Evolutionary conservation across 2,797 vertebrate genomes (phyloP).

Genomic region (Pitangus sulphuratus): DNA sequence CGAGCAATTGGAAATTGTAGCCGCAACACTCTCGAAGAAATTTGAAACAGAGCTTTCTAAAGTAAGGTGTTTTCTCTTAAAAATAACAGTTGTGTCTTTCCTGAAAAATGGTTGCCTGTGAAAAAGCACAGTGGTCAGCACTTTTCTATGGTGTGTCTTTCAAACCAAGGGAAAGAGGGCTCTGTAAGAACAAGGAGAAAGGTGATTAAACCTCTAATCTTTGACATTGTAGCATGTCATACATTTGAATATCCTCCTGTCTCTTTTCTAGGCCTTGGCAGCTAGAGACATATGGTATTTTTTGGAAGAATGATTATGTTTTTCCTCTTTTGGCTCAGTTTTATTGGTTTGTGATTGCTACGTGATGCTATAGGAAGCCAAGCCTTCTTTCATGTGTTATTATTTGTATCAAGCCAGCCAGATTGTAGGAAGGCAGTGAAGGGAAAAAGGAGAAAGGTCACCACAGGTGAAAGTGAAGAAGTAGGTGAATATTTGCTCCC

Average conservation of each 20-base stretch:
- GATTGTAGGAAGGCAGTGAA: slow-evolving; percentile 26
- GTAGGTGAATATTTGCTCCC: slow-evolving; percentile 24
- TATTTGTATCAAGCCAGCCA: slow-evolving; percentile 23
- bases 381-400: slow-evolving; percentile 40
- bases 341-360: slow-evolving; percentile 3
- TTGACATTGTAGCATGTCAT: background rate
- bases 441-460: slow-evolving; percentile 33
- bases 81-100: background rate
- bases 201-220: background rate
- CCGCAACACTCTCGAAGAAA: slow-evolving; percentile 20
- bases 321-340: background rate
- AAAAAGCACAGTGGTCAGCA: background rate
- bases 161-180: background rate
- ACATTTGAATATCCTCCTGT: background rate
- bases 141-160: background rate
- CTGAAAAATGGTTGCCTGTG: background rate
- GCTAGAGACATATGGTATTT: background rate
- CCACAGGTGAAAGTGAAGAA: background rate
- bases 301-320: background rate
- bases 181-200: background rate
- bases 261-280: background rate
- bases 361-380: background rate
- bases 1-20: slow-evolving; percentile 72
- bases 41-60: slow-evolving; percentile 74
- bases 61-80: slow-evolving; percentile 65